Base-by-base conservation (phyloP, 2,888 invertebrate species). In the Heliconius hortense region DNA sequence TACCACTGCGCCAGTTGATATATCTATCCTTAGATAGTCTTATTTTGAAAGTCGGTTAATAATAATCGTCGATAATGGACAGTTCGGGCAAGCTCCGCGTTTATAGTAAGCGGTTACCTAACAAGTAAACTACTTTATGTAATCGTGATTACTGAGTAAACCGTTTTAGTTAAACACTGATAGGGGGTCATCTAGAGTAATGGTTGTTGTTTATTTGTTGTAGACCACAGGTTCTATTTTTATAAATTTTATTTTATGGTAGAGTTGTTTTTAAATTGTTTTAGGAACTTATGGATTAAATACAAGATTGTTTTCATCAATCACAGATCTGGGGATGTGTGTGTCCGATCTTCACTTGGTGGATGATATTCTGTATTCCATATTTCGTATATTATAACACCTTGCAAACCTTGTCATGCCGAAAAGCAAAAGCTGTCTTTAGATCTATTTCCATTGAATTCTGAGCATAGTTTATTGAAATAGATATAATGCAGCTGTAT, bases 111-210 rank as follows among this genome's bases (percentile, higher is more conserved):
- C 69, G 69, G 35, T 69, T 69, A 66, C 39, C 66, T 66, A 56
- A 69, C 69, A 56, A 69, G 69, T 69, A 56, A 69, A 56, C 69
- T 69, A 69, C 69, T 69, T 69, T 69, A 56, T 69, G 69, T 69
- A 69, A 56, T 56, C 69, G 56, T 56, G 69, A 56, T 69, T 69
- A 69, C 69, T 69, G 56, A 69, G 35, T 56, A 69, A 56, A 69
- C 69, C 69, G 56, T 69, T 69, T 56, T 35, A 69, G 69, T 69
- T 69, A 56, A 56, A 56, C 56, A 66, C 66, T 43, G 66, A 66
- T 66, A 43, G 39, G 15, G 64, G 66, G 39, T 43, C 66, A 39
- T 43, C 66, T 66, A 26, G 13, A 24, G 39, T 43, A 66, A 66
- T 64, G n/a, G n/a, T 21, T 13, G 13, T 18, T 66, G 26, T 24